Conservation (phyloP, 2,113 vertebrate genomes). For the Scytalopus superciliaris region DNA sequence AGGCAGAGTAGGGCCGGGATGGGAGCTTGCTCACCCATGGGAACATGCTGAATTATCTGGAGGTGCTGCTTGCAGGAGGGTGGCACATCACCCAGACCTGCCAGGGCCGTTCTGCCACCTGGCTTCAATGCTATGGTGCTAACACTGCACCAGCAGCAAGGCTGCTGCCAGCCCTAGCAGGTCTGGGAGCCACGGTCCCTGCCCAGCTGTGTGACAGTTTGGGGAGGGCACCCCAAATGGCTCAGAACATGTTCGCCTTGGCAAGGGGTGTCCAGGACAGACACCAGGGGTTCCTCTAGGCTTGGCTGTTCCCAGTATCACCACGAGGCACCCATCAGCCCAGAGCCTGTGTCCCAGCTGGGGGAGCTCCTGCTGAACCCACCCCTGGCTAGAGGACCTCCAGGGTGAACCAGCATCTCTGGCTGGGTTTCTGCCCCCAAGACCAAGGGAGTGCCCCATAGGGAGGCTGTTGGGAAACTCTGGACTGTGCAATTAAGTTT, state of each 20-base stretch:
- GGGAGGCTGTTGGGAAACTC: conserved; percentile 8
- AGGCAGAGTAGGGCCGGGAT: neutral
- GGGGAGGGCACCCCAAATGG: accelerated
- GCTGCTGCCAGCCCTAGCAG: neutral
- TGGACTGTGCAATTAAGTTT: neutral
- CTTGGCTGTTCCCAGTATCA: neutral
- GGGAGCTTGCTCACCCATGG: neutral
- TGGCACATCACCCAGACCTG: neutral
- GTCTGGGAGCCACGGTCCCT: neutral
- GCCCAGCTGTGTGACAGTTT: neutral
- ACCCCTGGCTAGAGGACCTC: neutral
- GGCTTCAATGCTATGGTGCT: accelerated
- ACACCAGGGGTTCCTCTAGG: neutral
- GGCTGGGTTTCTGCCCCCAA: neutral
- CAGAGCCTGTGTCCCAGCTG: accelerated
- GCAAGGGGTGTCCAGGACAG: accelerated
- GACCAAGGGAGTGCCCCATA: accelerated
- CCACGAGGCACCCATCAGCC: neutral
- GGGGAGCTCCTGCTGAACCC: neutral
- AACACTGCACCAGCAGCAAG: accelerated
- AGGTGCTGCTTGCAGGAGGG: neutral
- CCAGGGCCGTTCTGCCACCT: accelerated
- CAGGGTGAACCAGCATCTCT: accelerated
- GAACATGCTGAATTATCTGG: neutral
- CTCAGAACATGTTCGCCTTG: accelerated